Evolutionary conservation across 2,888 invertebrate genomes (phyloP).

Genomic region (Lysandra coridon): DNA sequence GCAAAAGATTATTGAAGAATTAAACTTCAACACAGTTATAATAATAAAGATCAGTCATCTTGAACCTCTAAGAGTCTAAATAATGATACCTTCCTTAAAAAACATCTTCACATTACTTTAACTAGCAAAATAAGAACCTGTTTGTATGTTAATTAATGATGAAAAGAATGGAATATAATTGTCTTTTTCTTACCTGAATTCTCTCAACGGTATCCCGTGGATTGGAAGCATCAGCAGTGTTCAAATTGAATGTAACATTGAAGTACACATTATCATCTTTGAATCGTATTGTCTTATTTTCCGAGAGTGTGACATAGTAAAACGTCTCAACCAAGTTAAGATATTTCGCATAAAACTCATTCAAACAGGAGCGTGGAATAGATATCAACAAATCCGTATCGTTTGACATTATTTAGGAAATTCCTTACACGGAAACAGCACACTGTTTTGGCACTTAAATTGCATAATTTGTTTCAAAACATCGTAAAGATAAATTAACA

Average conservation of each 20-base stretch:
- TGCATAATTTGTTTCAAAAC: constrained; percentile 55
- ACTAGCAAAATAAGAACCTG: not conserved
- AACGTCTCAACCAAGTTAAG: constrained; percentile 75
- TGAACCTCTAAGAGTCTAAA: not conserved
- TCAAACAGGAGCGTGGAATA: constrained; percentile 68
- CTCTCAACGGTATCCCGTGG: constrained; percentile 64
- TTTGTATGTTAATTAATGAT: not conserved
- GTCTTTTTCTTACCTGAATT: constrained; percentile 63
- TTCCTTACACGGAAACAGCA: constrained; percentile 51
- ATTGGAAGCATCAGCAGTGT: constrained; percentile 67
- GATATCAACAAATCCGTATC: constrained; percentile 66
- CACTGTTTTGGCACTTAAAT: constrained; percentile 57
- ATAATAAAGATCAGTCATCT: not conserved
- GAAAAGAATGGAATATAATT: not conserved
- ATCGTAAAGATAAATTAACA: not conserved
- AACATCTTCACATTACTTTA: not conserved
- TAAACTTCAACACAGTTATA: too few relatives aligned
- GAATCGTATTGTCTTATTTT: constrained; percentile 63
- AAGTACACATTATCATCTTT: constrained; percentile 69
- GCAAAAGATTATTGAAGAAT: too few relatives aligned
- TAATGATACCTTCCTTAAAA: not conserved
- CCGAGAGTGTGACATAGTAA: constrained; percentile 73
- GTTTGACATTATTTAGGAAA: constrained; percentile 65
- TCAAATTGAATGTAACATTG: constrained; percentile 69
- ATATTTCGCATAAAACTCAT: constrained; percentile 70